phyloP scores from a whole-genome alignment of 2,888 invertebrate genomes.

The Notodonta ziczac region DNA sequence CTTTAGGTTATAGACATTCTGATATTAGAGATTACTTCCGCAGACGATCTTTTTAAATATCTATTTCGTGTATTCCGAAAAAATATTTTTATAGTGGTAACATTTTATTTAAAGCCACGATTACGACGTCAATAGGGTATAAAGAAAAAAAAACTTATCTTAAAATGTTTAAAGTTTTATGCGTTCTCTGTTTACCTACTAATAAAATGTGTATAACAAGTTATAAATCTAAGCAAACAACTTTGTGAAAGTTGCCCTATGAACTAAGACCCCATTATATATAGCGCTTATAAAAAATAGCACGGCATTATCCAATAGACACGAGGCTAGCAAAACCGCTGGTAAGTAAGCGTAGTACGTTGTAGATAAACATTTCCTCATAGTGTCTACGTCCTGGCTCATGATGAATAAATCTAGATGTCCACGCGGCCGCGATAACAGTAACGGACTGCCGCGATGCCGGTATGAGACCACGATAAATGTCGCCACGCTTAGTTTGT shows the following conservation, averaged over 20 bases:
- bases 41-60: not conserved
- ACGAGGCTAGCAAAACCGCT: conserved; percentile 43
- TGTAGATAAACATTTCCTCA: conserved; percentile 72
- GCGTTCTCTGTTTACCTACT: no score
- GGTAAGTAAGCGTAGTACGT: conserved; percentile 53
- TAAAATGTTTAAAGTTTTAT: no score
- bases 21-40: not conserved
- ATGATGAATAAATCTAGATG: conserved; percentile 76
- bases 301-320: conserved; percentile 26
- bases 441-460: conserved; percentile 51
- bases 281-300: conserved; percentile 5
- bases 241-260: not conserved
- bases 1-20: not conserved
- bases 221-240: not conserved
- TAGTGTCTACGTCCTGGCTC: conserved; percentile 61
- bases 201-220: no score
- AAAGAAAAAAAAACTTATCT: no score
- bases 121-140: no score
- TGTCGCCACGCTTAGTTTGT: conserved; percentile 51
- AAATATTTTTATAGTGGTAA: no score
- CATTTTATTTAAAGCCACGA: no score
- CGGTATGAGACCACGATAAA: conserved; percentile 52
- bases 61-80: not conserved
- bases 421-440: conserved; percentile 60
- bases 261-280: not conserved